Evolutionary conservation across 1,140 invertebrate genomes (phyloP).

Genomic region (Acyrthosiphon pisum): DNA sequence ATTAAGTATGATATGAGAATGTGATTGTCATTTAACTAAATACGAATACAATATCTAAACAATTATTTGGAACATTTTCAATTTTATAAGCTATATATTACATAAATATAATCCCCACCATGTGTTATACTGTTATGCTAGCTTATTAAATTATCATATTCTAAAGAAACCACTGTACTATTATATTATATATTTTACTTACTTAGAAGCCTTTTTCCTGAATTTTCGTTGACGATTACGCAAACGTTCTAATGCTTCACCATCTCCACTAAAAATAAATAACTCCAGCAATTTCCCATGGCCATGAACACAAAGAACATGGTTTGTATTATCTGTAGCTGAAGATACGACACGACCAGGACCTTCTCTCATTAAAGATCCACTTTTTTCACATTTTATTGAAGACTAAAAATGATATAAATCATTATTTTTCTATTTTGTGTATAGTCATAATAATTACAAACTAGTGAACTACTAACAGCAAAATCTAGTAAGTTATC

Average conservation of each 20-base stretch:
- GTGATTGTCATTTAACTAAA: no score
- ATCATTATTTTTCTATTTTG: not conserved
- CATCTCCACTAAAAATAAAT: slow-evolving; percentile 79
- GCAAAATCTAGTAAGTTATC: slow-evolving; percentile 69
- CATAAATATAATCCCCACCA: no score
- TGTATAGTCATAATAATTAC: slow-evolving; percentile 53
- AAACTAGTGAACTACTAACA: slow-evolving; percentile 61
- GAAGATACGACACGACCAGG: slow-evolving; percentile 77
- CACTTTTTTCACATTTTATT: slow-evolving; percentile 76
- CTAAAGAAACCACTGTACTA: no score
- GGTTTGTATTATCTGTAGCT: slow-evolving; percentile 70
- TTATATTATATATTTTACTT: slow-evolving; percentile 60
- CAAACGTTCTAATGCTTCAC: slow-evolving; percentile 74
- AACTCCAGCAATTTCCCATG: slow-evolving; percentile 82
- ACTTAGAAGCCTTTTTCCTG: slow-evolving; percentile 68
- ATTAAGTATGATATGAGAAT: no score
- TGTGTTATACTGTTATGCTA: no score
- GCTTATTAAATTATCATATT: no score
- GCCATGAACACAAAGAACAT: slow-evolving; percentile 82
- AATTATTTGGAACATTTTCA: no score
- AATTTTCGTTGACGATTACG: slow-evolving; percentile 81
- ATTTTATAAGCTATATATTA: no score
- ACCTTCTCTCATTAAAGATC: slow-evolving; percentile 77
- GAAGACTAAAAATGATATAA: slow-evolving; percentile 66
- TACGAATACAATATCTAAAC: no score